These are phyloP conservation scores for Allolobophora icterica DNA, from an alignment of 2,888 invertebrate species.

Conservation along the genomic window DNA sequence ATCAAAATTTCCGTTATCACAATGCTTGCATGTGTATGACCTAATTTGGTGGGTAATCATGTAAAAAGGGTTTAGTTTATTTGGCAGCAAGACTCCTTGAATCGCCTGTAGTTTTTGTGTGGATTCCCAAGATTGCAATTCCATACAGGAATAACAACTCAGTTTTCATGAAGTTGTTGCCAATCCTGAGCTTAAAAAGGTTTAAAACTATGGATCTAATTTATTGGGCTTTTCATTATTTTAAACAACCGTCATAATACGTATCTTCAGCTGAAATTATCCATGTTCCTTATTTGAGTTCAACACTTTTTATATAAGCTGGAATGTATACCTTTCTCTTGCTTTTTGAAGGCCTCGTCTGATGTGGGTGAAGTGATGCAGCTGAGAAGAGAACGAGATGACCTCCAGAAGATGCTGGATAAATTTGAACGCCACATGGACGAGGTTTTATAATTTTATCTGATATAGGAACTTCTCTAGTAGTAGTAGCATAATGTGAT, in stretches of 20 bases:
- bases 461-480: neutral
- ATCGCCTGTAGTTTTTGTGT: too few species aligned
- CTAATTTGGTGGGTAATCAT: too few species aligned
- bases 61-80: too few species aligned
- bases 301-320: neutral
- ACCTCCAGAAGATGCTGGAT: constrained; percentile 63
- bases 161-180: too few species aligned
- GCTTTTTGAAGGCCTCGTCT: constrained; percentile 14
- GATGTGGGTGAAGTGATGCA: constrained; percentile 35
- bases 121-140: too few species aligned
- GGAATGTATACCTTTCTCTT: neutral
- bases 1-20: too few species aligned
- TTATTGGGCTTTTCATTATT: neutral
- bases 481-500: neutral
- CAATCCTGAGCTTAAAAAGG: too few species aligned
- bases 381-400: constrained; percentile 62
- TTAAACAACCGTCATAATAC: neutral
- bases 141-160: too few species aligned
- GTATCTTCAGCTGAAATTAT: neutral
- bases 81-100: too few species aligned
- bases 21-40: too few species aligned
- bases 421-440: constrained; percentile 66
- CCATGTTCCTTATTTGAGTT: neutral
- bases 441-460: constrained; percentile 56
- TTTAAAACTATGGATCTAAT: neutral